These are phyloP conservation scores for Melinopterus prodromus DNA, from an alignment of 2,888 invertebrate genomes.

Conservation along the genomic window DNA sequence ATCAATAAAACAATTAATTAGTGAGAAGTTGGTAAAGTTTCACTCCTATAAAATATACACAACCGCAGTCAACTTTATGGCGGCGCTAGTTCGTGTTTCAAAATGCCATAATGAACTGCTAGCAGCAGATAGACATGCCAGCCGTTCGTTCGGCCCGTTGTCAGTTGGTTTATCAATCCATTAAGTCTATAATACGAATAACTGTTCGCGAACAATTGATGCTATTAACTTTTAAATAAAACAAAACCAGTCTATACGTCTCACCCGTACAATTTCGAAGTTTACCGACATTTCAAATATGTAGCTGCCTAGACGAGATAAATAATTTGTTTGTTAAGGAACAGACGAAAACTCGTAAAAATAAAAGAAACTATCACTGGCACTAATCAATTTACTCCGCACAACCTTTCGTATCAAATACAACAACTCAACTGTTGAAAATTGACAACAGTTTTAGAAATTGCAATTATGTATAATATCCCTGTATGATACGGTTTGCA, in stretches of 20 bases:
- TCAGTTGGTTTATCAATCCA: neutral
- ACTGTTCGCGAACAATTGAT: neutral
- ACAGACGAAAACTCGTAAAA: too few relatives aligned
- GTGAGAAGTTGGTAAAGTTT: neutral
- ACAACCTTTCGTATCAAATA: too few relatives aligned
- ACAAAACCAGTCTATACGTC: neutral
- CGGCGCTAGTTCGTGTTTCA: neutral
- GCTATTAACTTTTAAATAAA: neutral
- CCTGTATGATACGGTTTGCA: too few relatives aligned
- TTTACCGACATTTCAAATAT: too few relatives aligned
- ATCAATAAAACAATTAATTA: slow-evolving; percentile 12
- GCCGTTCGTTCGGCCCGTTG: neutral
- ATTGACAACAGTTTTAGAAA: too few relatives aligned
- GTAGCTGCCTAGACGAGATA: too few relatives aligned
- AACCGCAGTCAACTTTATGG: neutral
- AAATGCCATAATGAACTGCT: slow-evolving; percentile 4
- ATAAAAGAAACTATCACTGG: too few relatives aligned
- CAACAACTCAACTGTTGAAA: too few relatives aligned
- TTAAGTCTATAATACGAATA: neutral
- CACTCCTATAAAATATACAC: neutral
- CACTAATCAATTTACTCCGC: too few relatives aligned
- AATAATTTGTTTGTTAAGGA: too few relatives aligned
- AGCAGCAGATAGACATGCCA: neutral
- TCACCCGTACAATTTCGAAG: too few relatives aligned
- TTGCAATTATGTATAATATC: too few relatives aligned